A percentile compares a stretch with the other conserved stretches of the same genome.
Conservation (phyloP, 2,888 invertebrate genomes). For the Trachelus tabidus region DNA sequence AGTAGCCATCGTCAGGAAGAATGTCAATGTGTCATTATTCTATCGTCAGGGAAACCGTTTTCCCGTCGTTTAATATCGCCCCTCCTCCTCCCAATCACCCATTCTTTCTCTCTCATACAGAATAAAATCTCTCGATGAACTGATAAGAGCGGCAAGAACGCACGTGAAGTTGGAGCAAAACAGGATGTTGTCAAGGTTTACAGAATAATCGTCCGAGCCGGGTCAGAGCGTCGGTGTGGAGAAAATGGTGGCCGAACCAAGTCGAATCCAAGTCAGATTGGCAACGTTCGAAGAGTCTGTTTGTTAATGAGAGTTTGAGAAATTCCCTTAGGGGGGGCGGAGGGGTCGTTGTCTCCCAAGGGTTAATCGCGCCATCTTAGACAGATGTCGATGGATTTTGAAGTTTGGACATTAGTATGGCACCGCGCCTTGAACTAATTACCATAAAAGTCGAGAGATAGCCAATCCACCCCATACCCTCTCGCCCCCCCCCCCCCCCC, state of each 20-base stretch:
- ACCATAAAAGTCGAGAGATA: background rate
- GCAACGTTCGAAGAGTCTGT: background rate
- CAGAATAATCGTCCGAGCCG: background rate
- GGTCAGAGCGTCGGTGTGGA: background rate
- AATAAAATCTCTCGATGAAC: background rate
- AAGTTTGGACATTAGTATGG: constrained; percentile 33
- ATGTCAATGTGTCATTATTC: constrained; percentile 1
- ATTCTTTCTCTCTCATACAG: constrained; percentile 9
- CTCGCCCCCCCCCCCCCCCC: background rate
- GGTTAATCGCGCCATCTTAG: constrained; percentile 46
- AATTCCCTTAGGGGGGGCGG: constrained; percentile 20
- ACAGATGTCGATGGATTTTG: constrained; percentile 40
- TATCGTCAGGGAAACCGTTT: background rate
- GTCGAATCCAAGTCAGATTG: background rate
- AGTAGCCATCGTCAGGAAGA: background rate
- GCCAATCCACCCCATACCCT: background rate
- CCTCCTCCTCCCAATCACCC: constrained; percentile 15
- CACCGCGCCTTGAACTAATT: background rate
- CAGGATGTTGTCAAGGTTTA: constrained; percentile 41
- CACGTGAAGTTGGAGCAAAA: background rate
- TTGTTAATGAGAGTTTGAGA: constrained; percentile 45
- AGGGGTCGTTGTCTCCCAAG: constrained; percentile 9
- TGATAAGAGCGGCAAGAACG: background rate
- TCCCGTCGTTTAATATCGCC: constrained; percentile 10
- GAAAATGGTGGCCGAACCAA: background rate